Evolutionary conservation across 2,888 invertebrate genomes (phyloP).

Genomic region (Rhimphoctona megacephalus): DNA sequence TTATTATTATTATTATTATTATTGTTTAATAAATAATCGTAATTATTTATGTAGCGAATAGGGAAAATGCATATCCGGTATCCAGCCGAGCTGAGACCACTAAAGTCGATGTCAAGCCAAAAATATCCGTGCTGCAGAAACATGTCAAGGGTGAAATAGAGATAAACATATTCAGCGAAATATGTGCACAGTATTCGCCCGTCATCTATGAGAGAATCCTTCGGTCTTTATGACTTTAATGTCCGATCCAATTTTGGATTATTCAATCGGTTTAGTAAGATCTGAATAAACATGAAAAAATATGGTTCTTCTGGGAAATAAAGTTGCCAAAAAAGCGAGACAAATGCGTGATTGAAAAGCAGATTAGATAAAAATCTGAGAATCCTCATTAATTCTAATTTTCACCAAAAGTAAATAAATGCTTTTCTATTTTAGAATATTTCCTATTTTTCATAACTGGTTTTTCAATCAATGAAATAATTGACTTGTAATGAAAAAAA

Average conservation of each 20-base stretch:
- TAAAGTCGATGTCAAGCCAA: conserved; percentile 72
- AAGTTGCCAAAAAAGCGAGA: conserved; percentile 30
- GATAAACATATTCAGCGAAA: conserved; percentile 62
- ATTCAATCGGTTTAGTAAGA: conserved; percentile 1
- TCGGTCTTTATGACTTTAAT: conserved; percentile 22
- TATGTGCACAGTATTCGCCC: conserved; percentile 38
- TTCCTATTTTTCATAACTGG: neutral
- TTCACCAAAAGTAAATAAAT: neutral
- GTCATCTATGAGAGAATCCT: conserved; percentile 32
- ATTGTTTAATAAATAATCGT: neutral
- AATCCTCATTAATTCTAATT: conserved; percentile 26
- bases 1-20: neutral
- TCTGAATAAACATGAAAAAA: neutral
- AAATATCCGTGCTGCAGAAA: conserved; percentile 76
- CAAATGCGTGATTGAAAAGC: conserved; percentile 12
- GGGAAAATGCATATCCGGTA: conserved; percentile 35
- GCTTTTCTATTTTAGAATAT: neutral
- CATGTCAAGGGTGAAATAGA: conserved; percentile 72
- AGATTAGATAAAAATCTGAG: conserved; percentile 18
- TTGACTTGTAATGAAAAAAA: neutral
- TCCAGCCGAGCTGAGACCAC: conserved; percentile 34
- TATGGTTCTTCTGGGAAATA: neutral
- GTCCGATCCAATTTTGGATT: conserved; percentile 47
- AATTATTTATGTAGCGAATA: neutral
- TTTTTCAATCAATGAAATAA: neutral